phyloP scores from a whole-genome alignment of 1,140 invertebrate genomes.

The Dendrolimus punctatus region DNA sequence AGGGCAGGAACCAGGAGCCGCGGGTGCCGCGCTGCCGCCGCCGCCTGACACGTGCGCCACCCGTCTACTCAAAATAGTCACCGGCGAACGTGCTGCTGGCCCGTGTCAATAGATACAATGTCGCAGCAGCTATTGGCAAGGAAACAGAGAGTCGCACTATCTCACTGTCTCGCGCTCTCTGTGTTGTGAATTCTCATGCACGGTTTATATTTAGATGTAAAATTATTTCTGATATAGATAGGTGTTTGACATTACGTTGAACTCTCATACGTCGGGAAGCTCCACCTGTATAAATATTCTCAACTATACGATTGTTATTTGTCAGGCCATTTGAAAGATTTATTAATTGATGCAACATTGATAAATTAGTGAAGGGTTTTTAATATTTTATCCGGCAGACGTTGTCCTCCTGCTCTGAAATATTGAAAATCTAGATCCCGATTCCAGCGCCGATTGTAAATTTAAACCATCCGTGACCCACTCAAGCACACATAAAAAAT shows the following conservation, averaged over 20 bases:
- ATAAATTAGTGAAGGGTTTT: background rate
- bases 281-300: conserved; percentile 65
- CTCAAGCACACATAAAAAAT: too few species aligned
- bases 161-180: conserved; percentile 66
- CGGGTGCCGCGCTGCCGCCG: conserved; percentile 8
- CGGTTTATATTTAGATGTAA: conserved; percentile 67
- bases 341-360: background rate
- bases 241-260: conserved; percentile 71
- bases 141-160: conserved; percentile 67
- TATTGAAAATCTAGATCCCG: too few species aligned
- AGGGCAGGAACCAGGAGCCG: conserved; percentile 16
- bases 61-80: conserved; percentile 57
- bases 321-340: background rate
- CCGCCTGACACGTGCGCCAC: conserved; percentile 33
- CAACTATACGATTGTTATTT: background rate
- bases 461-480: too few species aligned
- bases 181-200: conserved; percentile 71
- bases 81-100: conserved; percentile 46
- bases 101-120: conserved; percentile 68
- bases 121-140: conserved; percentile 66
- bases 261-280: conserved; percentile 66
- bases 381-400: conserved; percentile 1
- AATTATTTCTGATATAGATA: conserved; percentile 72
- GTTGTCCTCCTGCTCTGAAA: background rate
- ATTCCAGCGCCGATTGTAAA: too few species aligned